Base-by-base conservation (phyloP, 2,797 vertebrate genomes). In the Okamejei kenojei region DNA sequence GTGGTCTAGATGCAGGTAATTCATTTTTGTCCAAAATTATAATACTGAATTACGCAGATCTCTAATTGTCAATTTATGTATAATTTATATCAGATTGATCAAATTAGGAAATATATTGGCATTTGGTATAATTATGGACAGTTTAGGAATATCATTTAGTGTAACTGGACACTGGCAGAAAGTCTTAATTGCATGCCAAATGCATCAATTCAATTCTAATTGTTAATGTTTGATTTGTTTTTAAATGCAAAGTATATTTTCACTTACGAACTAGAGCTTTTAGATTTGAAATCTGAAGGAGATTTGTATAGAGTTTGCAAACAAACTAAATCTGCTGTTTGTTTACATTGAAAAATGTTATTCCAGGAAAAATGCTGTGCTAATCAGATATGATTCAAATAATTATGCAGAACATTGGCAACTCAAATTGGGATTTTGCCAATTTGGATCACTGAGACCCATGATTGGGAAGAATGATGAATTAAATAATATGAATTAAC, bases 1-100 rank as follows among this genome's bases (percentile, higher is more conserved):
- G 80, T 80, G 58, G 77, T 35, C 78, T 81, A 32, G 97, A 99
- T 76, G 94, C 97, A 96, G 98, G 98, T 99, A 98, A 97, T 95
- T 93, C 88, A 73, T 2, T 26, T 73, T 54, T 73, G 45, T 45
- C 26, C 15, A 76, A 76, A 74, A 68, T 68, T 68, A 5, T 74
- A 54, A 58, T 23, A 45, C 90, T 54, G 23, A 74, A 29, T 74
- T 74, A 54, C 76, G 21, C 2, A 29, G 23, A 10, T 17, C 38
- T 45, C 23, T 26, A 91, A 5, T 92, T 7, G 29, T 5, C n/a
- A 68, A 90, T 73, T 73, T 71, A 23, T 91, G 54, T 45, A 38
- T 74, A 74, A 21, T 45, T 45, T 45, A 45, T 45, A 45, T 23
- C 61, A 74, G 71, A 29, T 38, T 76, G 1, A 0, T 76, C 38